Evolutionary conservation across 2,113 vertebrate genomes (phyloP).

Genomic region (Craseonycteris thonglongyai): DNA sequence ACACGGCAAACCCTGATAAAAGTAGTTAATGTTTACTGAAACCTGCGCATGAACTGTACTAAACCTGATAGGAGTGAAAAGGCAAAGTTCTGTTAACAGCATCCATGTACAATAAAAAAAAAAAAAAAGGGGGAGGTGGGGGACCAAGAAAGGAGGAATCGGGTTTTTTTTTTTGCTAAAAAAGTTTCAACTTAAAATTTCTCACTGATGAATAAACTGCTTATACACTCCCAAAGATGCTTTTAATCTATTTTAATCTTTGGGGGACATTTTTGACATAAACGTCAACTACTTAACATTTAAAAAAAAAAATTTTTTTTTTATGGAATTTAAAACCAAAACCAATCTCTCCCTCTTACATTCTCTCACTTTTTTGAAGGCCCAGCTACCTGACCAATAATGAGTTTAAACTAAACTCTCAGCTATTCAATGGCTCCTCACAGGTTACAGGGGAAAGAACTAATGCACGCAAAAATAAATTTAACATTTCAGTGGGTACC

Average conservation of each 20-base stretch:
- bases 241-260: neutral
- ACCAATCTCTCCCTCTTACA: neutral
- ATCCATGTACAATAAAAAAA: constrained; percentile 69
- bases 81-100: constrained; percentile 82
- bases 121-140: too few species aligned
- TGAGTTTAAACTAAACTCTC: neutral
- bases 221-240: neutral
- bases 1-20: constrained; percentile 84
- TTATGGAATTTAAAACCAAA: neutral
- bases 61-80: constrained; percentile 77
- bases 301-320: neutral
- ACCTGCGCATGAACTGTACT: constrained; percentile 85
- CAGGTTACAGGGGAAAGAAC: neutral
- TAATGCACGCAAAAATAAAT: neutral
- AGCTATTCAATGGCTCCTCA: neutral
- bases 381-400: neutral
- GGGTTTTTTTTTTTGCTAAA: neutral
- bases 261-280: neutral
- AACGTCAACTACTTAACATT: neutral
- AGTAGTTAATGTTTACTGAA: constrained; percentile 91
- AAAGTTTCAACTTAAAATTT: constrained; percentile 14
- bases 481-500: neutral
- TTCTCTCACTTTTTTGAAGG: neutral
- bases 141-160: neutral
- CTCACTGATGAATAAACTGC: constrained; percentile 17